Conservation (phyloP, 2,888 invertebrate species). For the Congeria kusceri region DNA sequence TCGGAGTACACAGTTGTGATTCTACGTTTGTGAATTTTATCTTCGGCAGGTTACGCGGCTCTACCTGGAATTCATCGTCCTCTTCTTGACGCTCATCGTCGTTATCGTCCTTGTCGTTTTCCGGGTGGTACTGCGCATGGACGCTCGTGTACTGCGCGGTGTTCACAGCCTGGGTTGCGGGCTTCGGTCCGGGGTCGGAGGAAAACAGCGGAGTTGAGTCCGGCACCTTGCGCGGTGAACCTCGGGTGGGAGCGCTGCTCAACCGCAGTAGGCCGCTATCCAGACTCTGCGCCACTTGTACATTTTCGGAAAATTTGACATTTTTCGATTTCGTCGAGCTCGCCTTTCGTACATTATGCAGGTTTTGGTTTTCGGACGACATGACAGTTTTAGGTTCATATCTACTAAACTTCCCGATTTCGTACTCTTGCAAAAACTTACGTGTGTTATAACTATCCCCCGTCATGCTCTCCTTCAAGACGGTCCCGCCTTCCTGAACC, state of each 20-base stretch:
- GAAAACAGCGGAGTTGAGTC: constrained; percentile 13
- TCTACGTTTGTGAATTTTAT: constrained; percentile 45
- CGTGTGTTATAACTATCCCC: constrained; percentile 81
- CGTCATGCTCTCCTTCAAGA: constrained; percentile 76
- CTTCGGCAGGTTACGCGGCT: constrained; percentile 9
- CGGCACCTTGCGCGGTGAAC: constrained; percentile 40
- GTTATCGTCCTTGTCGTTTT: constrained; percentile 53
- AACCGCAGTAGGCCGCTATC: constrained; percentile 69
- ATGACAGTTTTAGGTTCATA: constrained; percentile 80
- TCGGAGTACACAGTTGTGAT: constrained; percentile 9
- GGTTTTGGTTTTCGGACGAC: constrained; percentile 80
- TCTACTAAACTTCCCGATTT: constrained; percentile 72
- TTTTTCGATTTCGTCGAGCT: constrained; percentile 66
- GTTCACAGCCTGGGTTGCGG: constrained; percentile 34
- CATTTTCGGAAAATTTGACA: constrained; percentile 77
- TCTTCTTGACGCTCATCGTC: constrained; percentile 7
- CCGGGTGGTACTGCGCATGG: constrained; percentile 71
- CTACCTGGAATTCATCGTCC: neutral
- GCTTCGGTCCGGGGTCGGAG: neutral
- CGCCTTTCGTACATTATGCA: constrained; percentile 70
- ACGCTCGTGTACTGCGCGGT: constrained; percentile 75
- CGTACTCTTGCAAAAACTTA: constrained; percentile 83
- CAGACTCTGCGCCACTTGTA: constrained; percentile 76
- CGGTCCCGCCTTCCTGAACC: constrained; percentile 74
- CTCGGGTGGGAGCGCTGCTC: constrained; percentile 67